Evolutionary conservation across 2,797 vertebrate species (phyloP).

Genomic region (Muscicapa striata): DNA sequence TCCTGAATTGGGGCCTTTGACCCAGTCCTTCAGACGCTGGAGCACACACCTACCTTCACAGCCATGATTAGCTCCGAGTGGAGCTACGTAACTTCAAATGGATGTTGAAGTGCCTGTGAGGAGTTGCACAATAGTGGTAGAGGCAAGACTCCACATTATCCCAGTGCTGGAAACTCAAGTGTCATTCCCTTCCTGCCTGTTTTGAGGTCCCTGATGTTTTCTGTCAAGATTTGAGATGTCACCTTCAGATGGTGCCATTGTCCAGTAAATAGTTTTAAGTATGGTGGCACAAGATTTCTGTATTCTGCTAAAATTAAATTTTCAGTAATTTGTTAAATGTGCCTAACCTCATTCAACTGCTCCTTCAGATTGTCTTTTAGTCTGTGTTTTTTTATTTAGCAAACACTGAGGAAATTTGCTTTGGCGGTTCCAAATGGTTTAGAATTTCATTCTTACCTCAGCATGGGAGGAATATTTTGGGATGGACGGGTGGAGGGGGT

Average conservation of each 20-base stretch:
- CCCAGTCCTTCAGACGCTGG: slow-evolving; percentile 40
- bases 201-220: not conserved
- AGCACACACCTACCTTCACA: slow-evolving; percentile 2
- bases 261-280: slow-evolving; percentile 37
- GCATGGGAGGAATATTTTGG: not conserved
- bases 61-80: not conserved
- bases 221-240: not conserved
- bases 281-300: slow-evolving; percentile 21
- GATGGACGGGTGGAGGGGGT: not conserved
- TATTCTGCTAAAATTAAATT: slow-evolving; percentile 36
- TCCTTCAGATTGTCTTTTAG: not conserved
- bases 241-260: slow-evolving; percentile 20
- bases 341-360: not conserved
- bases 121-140: not conserved
- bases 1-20: slow-evolving; percentile 41
- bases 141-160: not conserved
- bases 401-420: not conserved
- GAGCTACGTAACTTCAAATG: not conserved
- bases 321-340: slow-evolving; percentile 49
- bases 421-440: not conserved
- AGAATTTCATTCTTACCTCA: not conserved
- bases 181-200: not conserved
- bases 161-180: not conserved
- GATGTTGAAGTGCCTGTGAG: slow-evolving; percentile 18
- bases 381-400: not conserved